Evolutionary conservation across 1,140 invertebrate genomes (phyloP), one percentile per base, ranked within the genome.

Genomic region (Drosophila sechellia): DNA sequence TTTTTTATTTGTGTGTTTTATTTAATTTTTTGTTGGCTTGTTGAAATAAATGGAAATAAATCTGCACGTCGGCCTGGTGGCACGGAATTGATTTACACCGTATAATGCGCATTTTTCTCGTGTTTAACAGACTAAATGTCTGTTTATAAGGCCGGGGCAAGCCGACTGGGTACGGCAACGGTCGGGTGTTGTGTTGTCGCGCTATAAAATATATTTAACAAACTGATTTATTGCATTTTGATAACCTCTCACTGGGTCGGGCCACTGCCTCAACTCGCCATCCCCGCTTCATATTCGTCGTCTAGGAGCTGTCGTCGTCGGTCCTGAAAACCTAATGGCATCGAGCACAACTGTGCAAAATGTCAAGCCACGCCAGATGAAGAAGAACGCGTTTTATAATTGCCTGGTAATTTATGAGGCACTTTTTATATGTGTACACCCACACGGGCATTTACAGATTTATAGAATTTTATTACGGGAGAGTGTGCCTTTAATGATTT

Each of bases 81-180:
- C 39, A 50, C 22, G 53, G 40, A 76, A 58, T 79, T 87, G 83
- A 87, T 87, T 86, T 87, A 87, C 84, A 87, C 66, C 71, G 58
- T 77, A 77, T 89, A 79, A 89, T 77, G 79, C 79, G 71, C 75
- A 81, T 79, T 89, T 83, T 79, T 70, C 76, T 73, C 63, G 59
- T 87, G 84, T 77, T 87, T 79, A 89, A 89, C 83, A 89, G 79
- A 87, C 79, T 84, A 89, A 83, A 87, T 89, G 83, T 89, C 75
- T 87, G 83, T 86, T 81, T 75, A 78, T 86, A 75, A 64, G 69
- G 37, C 72, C 70, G 52, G 61, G 25, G 37, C 52, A 35, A 61
- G 49, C 43, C 34, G 50, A 40, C 42, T 55, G 68, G 42, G 50
- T 68, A 56, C 66, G 78, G 46, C 49, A 68, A 56, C 66, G 75